phyloP scores from a whole-genome alignment of 2,888 invertebrate species.

The Pelosia muscerda region DNA sequence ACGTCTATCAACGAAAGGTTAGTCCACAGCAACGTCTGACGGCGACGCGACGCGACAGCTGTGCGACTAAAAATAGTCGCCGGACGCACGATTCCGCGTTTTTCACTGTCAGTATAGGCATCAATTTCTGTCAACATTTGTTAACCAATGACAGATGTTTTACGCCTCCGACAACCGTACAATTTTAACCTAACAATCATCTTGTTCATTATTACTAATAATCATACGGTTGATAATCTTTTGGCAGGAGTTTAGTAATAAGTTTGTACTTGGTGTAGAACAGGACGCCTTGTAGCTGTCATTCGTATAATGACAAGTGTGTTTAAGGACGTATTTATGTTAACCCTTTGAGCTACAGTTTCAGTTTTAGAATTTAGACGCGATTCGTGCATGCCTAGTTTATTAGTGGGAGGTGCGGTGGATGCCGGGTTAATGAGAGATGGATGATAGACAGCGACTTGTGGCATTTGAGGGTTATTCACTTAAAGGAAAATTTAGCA shows the following conservation, averaged over 20 bases:
- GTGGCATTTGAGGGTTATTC: background rate
- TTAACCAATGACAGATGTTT: slow-evolving; percentile 85
- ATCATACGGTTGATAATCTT: slow-evolving; percentile 52
- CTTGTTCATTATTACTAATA: slow-evolving; percentile 38
- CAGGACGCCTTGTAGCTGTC: slow-evolving; percentile 75
- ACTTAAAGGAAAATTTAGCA: background rate
- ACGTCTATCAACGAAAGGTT: slow-evolving; percentile 57
- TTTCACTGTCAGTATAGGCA: slow-evolving; percentile 84
- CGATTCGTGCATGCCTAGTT: slow-evolving; percentile 49
- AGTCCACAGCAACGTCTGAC: slow-evolving; percentile 66
- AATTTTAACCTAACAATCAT: slow-evolving; percentile 35
- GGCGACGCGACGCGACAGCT: slow-evolving; percentile 79
- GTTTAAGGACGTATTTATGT: slow-evolving; percentile 73
- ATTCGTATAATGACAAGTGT: slow-evolving; percentile 75
- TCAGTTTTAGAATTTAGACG: slow-evolving; percentile 68
- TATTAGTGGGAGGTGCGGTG: slow-evolving; percentile 46
- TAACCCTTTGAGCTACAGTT: slow-evolving; percentile 74
- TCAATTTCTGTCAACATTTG: slow-evolving; percentile 85
- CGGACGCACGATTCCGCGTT: slow-evolving; percentile 83
- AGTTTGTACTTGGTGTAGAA: slow-evolving; percentile 53
- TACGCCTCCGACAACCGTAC: slow-evolving; percentile 68
- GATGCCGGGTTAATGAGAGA: slow-evolving; percentile 41
- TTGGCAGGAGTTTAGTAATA: slow-evolving; percentile 25
- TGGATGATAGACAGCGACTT: slow-evolving; percentile 42
- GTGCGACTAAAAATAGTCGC: slow-evolving; percentile 75